Base-by-base conservation (phyloP, 2,797 vertebrate species). In the Nannoperca obscura region DNA sequence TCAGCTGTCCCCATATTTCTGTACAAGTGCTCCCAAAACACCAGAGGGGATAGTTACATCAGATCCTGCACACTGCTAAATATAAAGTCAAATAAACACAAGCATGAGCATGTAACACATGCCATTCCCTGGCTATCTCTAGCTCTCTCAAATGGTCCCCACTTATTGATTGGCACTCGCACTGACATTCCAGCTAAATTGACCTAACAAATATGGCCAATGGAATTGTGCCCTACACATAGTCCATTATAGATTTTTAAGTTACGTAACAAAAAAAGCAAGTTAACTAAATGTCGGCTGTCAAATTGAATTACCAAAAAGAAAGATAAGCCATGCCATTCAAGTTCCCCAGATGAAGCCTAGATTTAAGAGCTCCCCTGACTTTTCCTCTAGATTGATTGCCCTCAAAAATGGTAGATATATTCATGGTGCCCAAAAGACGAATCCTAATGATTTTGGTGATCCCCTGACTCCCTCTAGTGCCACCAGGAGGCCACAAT, bases 201-300 rank as follows among this genome's bases (percentile, higher is more conserved):
- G 80, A 79, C 58, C 75, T 27, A 64, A 71, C 77, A 66, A 64
- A 71, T 32, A 38, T 55, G 69, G 50, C 71, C 80, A 65, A 68
- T 85, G 68, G 74, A 82, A 79, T 6, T 73, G 36, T n/a, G 19
- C 3, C 0, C 72, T 54, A 36, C 52, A 64, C 71, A 69, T 15
- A 40, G 64, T 27, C 65, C 34, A 24, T 55, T 75, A 90, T 80
- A 4, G 89, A 90, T 85, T 83, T 50, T 57, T 68, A 7, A 38
- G 15, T 91, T 92, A 74, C 58, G 42, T 91, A 89, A 93, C 13
- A 4, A 55, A 36, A 60, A 73, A 50, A 74, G 61, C 15, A 36
- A 62, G 62, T 30, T 24, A 30, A 65, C 62, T 69, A 65, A 88
- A 83, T 83, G 81, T 58, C 24, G 9, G 19, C 54, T 73, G 81